Base-by-base conservation (phyloP, 53 echinoderm and acorn worm genomes). In the Zoroaster sp. region DNA sequence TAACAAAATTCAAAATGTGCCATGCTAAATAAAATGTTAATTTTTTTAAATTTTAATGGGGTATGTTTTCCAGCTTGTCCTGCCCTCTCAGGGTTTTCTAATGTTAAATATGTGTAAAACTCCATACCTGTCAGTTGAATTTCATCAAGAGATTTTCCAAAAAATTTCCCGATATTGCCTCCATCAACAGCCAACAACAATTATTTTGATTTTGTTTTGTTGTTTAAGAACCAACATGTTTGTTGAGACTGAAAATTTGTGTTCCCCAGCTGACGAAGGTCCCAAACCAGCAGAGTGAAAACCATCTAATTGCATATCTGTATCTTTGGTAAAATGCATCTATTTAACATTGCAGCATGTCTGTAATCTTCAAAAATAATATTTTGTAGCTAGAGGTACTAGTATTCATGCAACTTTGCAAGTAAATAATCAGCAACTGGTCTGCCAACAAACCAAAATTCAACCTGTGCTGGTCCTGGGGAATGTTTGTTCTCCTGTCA, bases 231-330 rank as follows among this genome's bases (percentile, higher is more conserved):
- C 47, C 47, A 47, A 47, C 47, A 47, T 47, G 47, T 66, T 66
- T 66, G 66, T 66, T 66, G 69, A 68, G 69, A 68, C 69, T 68
- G 5, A 68, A 68, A 25, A 68, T 68, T 68, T 53, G 53, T 68
- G 66, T 66, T 68, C 69, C 69, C 69, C 69, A 68, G 69, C 69
- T 68, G 69, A 68, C 30, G 69, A 68, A 28, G 69, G 69, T 35
- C 69, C 14, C 32, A 68, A 68, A 68, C 69, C 69, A 68, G 69
- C 69, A 68, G 69, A 68, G 25, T 68, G 69, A 68, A 68, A 68
- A 68, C 69, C 69, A 68, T 68, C 33, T 68, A 68, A 30, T 31
- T 68, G 33, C 69, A 68, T 12, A 68, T 68, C 69, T 68, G 5
- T 68, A 68, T 68, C 33, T 68, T 68, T 68, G 69, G 69, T 68